phyloP scores from a whole-genome alignment of 2,888 invertebrate species.

The Amiota minor region DNA sequence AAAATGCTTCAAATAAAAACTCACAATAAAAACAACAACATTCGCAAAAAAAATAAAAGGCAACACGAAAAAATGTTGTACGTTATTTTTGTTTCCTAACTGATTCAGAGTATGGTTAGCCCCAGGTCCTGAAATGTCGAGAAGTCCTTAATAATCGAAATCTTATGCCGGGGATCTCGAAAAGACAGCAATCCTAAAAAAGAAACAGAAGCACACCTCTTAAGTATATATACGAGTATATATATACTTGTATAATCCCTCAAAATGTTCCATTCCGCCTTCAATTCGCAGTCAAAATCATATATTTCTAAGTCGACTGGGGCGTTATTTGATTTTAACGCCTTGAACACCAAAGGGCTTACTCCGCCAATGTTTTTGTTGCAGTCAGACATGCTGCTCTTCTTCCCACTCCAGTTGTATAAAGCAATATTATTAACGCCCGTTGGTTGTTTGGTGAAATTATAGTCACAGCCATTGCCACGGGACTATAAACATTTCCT shows the following conservation, averaged over 20 bases:
- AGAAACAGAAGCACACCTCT: no score
- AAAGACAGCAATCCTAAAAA: no score
- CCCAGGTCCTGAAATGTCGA: no score
- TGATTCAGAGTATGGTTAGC: no score
- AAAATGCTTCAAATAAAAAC: slow-evolving; percentile 47
- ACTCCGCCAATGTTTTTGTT: not conserved
- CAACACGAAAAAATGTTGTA: slow-evolving; percentile 33
- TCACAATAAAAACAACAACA: slow-evolving; percentile 30
- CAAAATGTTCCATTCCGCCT: no score
- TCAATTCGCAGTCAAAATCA: not conserved
- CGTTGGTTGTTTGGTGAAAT: slow-evolving; percentile 53
- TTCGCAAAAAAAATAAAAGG: slow-evolving; percentile 5
- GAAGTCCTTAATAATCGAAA: no score
- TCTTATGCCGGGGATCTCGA: no score
- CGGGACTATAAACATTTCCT: slow-evolving; percentile 3
- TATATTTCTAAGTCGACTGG: not conserved
- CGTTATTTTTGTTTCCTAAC: slow-evolving; percentile 33
- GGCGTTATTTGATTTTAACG: no score
- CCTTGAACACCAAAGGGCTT: not conserved
- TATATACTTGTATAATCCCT: no score
- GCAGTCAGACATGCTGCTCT: slow-evolving; percentile 30
- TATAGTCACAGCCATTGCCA: slow-evolving; percentile 25
- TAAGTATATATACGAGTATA: no score
- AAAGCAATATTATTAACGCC: slow-evolving; percentile 64
- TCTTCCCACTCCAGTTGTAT: slow-evolving; percentile 47